Conservation (phyloP, 2,888 invertebrate genomes). For the Cryptophagus acutangulus region DNA sequence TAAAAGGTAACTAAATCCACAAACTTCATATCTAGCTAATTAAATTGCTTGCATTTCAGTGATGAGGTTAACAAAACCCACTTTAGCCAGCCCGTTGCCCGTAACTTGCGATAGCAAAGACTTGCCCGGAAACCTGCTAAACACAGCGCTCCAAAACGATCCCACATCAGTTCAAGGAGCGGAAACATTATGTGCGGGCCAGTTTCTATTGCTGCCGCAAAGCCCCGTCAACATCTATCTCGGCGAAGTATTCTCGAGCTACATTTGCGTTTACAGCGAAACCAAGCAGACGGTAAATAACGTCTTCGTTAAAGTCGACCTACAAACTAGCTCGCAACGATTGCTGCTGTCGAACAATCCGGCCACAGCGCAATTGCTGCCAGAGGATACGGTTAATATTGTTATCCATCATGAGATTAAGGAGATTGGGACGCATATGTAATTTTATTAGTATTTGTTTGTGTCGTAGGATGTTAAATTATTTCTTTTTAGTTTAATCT, state of each 20-base stretch:
- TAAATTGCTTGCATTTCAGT: constrained; percentile 52
- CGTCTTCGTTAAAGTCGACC: constrained; percentile 83
- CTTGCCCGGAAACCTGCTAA: constrained; percentile 75
- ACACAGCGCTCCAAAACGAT: constrained; percentile 74
- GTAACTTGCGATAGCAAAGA: constrained; percentile 82
- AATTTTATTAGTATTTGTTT: constrained; percentile 21
- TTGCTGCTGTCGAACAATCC: constrained; percentile 72
- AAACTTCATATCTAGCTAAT: constrained; percentile 6
- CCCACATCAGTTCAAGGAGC: constrained; percentile 76
- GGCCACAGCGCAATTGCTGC: constrained; percentile 57
- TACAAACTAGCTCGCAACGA: constrained; percentile 88
- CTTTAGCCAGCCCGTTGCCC: constrained; percentile 74
- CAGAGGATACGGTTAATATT: constrained; percentile 86
- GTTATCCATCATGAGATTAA: constrained; percentile 99
- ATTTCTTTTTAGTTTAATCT: constrained; percentile 68
- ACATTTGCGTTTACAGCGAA: constrained; percentile 95
- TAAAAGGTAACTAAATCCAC: constrained; percentile 19
- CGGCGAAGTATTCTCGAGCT: constrained; percentile 97
- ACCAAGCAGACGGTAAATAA: constrained; percentile 71
- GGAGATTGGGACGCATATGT: constrained; percentile 97
- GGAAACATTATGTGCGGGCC: constrained; percentile 79
- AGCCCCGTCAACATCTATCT: constrained; percentile 97
- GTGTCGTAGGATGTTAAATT: constrained; percentile 3
- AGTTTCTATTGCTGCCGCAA: constrained; percentile 89
- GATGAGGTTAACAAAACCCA: constrained; percentile 91